Conservation (phyloP, 1,140 invertebrate species). For the Sycophila sp. region DNA sequence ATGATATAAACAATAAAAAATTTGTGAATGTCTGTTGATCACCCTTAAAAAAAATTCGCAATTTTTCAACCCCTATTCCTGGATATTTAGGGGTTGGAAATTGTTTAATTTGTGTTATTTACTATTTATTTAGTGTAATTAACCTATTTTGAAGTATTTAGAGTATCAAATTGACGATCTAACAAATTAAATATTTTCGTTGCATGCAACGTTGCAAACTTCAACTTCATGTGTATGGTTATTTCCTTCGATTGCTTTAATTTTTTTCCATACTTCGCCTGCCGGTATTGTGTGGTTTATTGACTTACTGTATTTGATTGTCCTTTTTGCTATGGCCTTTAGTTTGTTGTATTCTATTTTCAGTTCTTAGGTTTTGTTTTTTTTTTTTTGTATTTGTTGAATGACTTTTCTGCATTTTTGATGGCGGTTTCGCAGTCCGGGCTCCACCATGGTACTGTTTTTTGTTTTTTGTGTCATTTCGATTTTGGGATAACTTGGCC, state of each 20-base stretch:
- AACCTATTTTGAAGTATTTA: too few relatives aligned
- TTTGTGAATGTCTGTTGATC: too few relatives aligned
- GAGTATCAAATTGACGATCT: too few relatives aligned
- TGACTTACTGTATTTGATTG: not conserved
- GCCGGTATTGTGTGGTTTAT: not conserved
- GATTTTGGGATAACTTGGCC: not conserved
- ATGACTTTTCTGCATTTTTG: not conserved
- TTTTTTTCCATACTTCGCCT: not conserved
- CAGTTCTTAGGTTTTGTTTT: not conserved
- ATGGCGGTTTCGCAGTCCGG: not conserved
- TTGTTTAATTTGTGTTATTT: too few relatives aligned
- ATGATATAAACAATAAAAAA: too few relatives aligned
- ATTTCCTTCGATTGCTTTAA: not conserved
- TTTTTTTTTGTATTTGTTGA: slow-evolving; percentile 3
- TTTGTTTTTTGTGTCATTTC: not conserved
- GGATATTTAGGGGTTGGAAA: too few relatives aligned
- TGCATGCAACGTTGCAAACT: too few relatives aligned
- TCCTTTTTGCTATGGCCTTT: not conserved
- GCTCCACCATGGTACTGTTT: not conserved
- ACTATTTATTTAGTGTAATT: too few relatives aligned
- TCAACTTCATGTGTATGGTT: not conserved
- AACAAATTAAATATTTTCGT: too few relatives aligned
- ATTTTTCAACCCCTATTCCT: too few relatives aligned
- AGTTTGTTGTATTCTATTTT: not conserved
- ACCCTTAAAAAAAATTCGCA: too few relatives aligned